These are phyloP conservation scores for Lordiphosa fenestrarum DNA, from an alignment of 2,888 invertebrate genomes.

Conservation along the genomic window DNA sequence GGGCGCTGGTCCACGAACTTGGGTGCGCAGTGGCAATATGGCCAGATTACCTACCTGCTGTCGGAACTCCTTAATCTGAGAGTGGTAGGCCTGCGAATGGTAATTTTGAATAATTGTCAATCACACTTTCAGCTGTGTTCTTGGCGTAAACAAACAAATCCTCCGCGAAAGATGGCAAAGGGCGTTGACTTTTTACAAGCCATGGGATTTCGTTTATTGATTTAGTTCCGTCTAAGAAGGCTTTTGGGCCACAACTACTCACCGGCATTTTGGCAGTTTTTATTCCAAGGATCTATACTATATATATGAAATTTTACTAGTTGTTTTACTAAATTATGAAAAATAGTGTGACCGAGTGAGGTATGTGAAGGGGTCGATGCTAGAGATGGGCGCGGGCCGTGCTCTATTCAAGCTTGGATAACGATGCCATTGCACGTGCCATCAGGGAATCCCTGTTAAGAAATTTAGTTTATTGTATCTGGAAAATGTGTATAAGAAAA, in stretches of 20 bases:
- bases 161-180: slow-evolving; percentile 8
- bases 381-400: too few species aligned
- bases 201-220: background rate
- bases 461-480: too few species aligned
- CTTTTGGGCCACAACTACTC: slow-evolving; percentile 15
- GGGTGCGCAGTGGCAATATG: slow-evolving; percentile 93
- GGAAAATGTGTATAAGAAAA: too few species aligned
- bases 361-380: too few species aligned
- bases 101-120: background rate
- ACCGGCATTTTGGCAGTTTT: slow-evolving; percentile 44
- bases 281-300: background rate
- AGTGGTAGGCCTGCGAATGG: slow-evolving; percentile 94
- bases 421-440: too few species aligned
- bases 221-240: background rate
- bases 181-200: slow-evolving; percentile 5
- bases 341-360: background rate
- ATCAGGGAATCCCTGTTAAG: too few species aligned
- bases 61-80: slow-evolving; percentile 88
- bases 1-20: slow-evolving; percentile 96
- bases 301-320: background rate
- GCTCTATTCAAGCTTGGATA: too few species aligned
- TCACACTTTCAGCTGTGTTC: too few species aligned
- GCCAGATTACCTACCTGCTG: slow-evolving; percentile 95
- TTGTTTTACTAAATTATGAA: background rate
- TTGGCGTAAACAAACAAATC: background rate